Percentiles rank a stretch among this genome's conserved stretches.
Evolutionary conservation across 2,888 invertebrate genomes (phyloP).

Genomic region (Choreutis nemorana): DNA sequence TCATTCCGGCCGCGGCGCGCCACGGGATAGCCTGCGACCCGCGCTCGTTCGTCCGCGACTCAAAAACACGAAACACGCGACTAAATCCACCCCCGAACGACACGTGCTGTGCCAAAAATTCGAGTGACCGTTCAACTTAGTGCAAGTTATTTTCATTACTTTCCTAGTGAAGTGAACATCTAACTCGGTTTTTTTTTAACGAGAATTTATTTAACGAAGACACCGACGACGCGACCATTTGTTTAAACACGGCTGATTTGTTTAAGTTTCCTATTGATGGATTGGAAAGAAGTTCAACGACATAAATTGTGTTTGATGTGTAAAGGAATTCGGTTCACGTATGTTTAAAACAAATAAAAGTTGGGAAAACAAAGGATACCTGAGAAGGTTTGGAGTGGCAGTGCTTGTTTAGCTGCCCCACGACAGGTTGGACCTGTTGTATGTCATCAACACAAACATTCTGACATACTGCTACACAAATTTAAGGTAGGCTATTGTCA

Average conservation of each 20-base stretch:
- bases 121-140: conserved; percentile 25
- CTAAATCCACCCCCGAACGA: conserved; percentile 13
- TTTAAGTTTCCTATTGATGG: conserved; percentile 49
- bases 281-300: conserved; percentile 45
- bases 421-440: conserved; percentile 35
- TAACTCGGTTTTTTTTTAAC: conserved; percentile 16
- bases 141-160: too few species aligned
- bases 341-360: conserved; percentile 51
- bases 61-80: conserved; percentile 30
- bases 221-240: conserved; percentile 6
- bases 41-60: conserved; percentile 21
- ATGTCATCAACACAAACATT: too few species aligned
- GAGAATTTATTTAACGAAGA: conserved; percentile 9
- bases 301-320: conserved; percentile 41
- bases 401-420: conserved; percentile 54
- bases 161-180: conserved; percentile 35
- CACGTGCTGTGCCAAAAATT: conserved; percentile 40
- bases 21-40: conserved; percentile 32
- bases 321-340: conserved; percentile 53
- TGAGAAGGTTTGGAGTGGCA: conserved; percentile 28
- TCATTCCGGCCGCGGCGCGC: conserved; percentile 61
- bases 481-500: too few species aligned
- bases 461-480: too few species aligned
- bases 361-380: conserved; percentile 50
- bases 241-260: conserved; percentile 44